Evolutionary conservation across 2,888 invertebrate species (phyloP).

Genomic region (Oscheius onirici): DNA sequence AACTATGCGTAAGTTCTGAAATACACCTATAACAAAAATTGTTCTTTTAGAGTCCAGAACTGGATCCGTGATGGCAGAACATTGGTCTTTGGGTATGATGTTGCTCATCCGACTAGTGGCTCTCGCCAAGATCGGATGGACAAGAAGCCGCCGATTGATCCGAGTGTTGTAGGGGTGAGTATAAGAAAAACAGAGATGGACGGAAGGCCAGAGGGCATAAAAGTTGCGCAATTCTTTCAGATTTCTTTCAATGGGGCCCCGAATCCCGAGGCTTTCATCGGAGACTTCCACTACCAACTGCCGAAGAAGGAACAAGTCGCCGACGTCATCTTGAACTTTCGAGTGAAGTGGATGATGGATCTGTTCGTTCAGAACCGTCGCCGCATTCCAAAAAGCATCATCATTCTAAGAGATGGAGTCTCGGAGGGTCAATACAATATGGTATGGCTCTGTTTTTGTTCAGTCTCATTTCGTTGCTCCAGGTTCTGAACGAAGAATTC

Average conservation of each 20-base stretch:
- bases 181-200: neutral
- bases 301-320: conserved; percentile 36
- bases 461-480: neutral
- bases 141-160: conserved; percentile 23
- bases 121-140: neutral
- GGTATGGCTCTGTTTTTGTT: conserved; percentile 24
- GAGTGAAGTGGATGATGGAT: conserved; percentile 37
- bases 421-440: conserved; percentile 48
- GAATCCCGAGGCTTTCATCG: conserved; percentile 37
- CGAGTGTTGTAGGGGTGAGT: conserved; percentile 45
- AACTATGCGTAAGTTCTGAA: conserved; percentile 3
- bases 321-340: conserved; percentile 17
- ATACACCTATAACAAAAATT: no score
- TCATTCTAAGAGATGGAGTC: conserved; percentile 47
- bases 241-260: conserved; percentile 41
- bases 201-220: no score
- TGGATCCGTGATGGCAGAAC: conserved; percentile 13
- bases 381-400: conserved; percentile 31
- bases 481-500: conserved; percentile 39
- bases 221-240: no score
- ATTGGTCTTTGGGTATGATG: conserved; percentile 40
- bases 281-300: conserved; percentile 47
- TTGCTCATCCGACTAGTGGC: conserved; percentile 35
- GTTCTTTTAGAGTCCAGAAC: conserved; percentile 12
- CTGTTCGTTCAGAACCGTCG: conserved; percentile 26